Base-by-base conservation (phyloP, 1,140 invertebrate species). In the Brachystomella parvula region DNA sequence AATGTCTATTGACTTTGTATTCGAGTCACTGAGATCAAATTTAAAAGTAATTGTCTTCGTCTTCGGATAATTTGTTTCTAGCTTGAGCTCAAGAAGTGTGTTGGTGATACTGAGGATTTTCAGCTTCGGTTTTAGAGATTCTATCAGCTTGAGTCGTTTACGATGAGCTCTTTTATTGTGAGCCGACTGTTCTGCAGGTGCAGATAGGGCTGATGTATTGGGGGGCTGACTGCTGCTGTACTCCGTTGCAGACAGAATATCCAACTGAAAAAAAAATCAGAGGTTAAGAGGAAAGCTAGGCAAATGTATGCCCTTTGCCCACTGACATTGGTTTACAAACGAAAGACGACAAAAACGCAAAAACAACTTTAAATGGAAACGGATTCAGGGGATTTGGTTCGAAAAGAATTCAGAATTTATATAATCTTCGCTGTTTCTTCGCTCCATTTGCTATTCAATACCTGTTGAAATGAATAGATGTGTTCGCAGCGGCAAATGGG, bases 121-220 rank as follows among this genome's bases (percentile, higher is more conserved):
- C 15, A 53, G 49, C 21, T 53, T 53, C 15, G 49, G 49, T 24
- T 53, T 53, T 26, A 53, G 49, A 15, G 49, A 53, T 53, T 53
- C 49, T 17, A 53, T 53, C 49, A 53, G 24, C 49, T 53, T 53
- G 49, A 53, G 49, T 6, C 49, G 49, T 24, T 53, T 53, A 6
- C 49, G 49, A 53, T 53, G 49, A 15, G 49, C 49, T 24, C 24
- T 53, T 53, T 53, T 53, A 53, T 53, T 12, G 12, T 53, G 49
- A 12, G 24, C 6, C 21, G 49, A 15, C 24, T 53, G 49, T 24
- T 53, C 49, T 6, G 24, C 6, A 12, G 49, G 49, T 6, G 49
- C 49, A 19, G 49, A 53, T 17, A 53, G 49, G 49, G 49, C 49
- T 26, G 49, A 15, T 6, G 49, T 19, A n/a, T n/a, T n/a, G 3